Evolutionary conservation across 1,140 invertebrate genomes (phyloP).

Genomic region (Zaprionus vittiger): DNA sequence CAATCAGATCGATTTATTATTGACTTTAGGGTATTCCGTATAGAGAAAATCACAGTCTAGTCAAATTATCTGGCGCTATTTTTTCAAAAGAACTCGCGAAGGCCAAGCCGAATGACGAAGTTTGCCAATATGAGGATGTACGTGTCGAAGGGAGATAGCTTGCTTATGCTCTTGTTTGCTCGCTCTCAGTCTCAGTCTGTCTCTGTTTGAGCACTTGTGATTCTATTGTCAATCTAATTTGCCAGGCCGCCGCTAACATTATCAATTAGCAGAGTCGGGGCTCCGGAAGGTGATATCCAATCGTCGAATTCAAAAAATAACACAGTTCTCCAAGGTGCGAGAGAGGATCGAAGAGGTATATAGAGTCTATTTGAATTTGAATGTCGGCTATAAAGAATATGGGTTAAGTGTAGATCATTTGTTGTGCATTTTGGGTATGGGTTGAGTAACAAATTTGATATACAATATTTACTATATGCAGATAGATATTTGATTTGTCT

Average conservation of each 20-base stretch:
- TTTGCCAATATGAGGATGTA: constrained; percentile 11
- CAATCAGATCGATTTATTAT: constrained; percentile 29
- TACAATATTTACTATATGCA: background rate
- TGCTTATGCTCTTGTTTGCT: background rate
- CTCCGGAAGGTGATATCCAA: constrained; percentile 50
- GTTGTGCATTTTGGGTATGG: too few species aligned
- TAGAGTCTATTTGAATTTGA: background rate
- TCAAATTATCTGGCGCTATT: constrained; percentile 19
- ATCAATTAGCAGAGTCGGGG: constrained; percentile 63
- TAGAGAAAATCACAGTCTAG: constrained; percentile 3
- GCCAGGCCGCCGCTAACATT: constrained; percentile 61
- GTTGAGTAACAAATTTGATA: background rate
- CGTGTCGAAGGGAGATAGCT: constrained; percentile 6
- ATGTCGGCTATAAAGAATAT: too few species aligned
- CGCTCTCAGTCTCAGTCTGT: background rate
- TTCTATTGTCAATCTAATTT: constrained; percentile 64
- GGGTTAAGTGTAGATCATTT: background rate
- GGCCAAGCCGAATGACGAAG: constrained; percentile 12
- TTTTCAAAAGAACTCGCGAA: constrained; percentile 26
- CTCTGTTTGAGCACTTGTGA: constrained; percentile 47
- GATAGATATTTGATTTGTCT: background rate
- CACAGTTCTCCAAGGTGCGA: background rate
- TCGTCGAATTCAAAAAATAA: constrained; percentile 20
- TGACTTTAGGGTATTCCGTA: constrained; percentile 10
- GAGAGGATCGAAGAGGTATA: background rate